Evolutionary conservation across 2,113 vertebrate species (phyloP).

Genomic region (Struthidea cinerea): DNA sequence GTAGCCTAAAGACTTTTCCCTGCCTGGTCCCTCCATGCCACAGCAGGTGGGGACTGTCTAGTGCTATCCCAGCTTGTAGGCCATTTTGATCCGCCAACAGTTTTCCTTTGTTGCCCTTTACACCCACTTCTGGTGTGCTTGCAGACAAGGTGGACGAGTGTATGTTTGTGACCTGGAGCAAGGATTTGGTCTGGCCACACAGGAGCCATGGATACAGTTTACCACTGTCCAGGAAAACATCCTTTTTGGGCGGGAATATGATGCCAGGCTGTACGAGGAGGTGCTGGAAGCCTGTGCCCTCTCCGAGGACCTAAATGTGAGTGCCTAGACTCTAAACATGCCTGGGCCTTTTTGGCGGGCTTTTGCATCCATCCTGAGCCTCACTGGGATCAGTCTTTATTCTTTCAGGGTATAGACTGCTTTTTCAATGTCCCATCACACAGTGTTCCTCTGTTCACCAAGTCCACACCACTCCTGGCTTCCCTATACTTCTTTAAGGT

Average conservation of each 20-base stretch:
- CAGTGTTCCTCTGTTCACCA: background rate
- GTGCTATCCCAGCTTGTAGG: background rate
- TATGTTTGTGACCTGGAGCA: conserved; percentile 76
- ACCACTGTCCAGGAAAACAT: conserved; percentile 92
- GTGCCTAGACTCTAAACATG: conserved; percentile 31
- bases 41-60: rapidly evolving
- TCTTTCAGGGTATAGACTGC: background rate
- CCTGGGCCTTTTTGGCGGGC: background rate
- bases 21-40: background rate
- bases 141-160: conserved; percentile 79
- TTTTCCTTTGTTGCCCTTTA: background rate
- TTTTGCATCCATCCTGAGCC: background rate
- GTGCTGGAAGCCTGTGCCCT: conserved; percentile 93
- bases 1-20: background rate
- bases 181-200: conserved; percentile 87
- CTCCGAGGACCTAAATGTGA: conserved; percentile 84
- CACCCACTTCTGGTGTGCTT: background rate
- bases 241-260: conserved; percentile 86
- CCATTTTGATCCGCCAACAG: background rate
- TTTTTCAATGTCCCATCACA: background rate
- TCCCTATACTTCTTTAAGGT: background rate
- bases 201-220: conserved; percentile 97
- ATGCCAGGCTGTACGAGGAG: conserved; percentile 78
- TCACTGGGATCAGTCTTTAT: background rate
- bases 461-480: background rate